Evolutionary conservation across 2,888 invertebrate genomes (phyloP).

Genomic region (Acronicta alni): DNA sequence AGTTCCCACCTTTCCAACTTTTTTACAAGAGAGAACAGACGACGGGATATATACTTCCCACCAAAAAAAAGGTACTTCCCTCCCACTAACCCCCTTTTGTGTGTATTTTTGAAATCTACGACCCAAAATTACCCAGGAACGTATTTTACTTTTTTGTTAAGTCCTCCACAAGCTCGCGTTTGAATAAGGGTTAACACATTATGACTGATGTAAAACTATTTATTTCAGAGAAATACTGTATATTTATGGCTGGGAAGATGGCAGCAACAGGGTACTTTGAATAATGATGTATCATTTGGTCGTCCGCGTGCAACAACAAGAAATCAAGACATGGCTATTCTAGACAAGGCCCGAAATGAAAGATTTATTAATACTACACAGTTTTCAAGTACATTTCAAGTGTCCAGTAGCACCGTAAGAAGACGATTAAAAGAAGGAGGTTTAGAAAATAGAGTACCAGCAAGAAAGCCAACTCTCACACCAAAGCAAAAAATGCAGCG

Average conservation of each 20-base stretch:
- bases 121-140: too few relatives aligned
- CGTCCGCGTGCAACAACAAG: conserved; percentile 7
- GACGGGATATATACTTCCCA: too few relatives aligned
- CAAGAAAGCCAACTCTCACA: conserved; percentile 9
- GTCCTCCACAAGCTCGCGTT: too few relatives aligned
- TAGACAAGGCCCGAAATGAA: conserved; percentile 1
- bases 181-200: too few relatives aligned
- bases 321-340: conserved; percentile 6
- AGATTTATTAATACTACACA: conserved; percentile 5
- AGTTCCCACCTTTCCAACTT: too few relatives aligned
- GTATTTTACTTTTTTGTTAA: too few relatives aligned
- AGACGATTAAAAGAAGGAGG: conserved; percentile 14
- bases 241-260: background rate
- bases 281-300: background rate
- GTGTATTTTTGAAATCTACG: too few relatives aligned
- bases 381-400: background rate
- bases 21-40: too few relatives aligned
- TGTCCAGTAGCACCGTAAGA: conserved; percentile 11
- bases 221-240: background rate
- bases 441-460: conserved; percentile 13
- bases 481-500: conserved; percentile 3
- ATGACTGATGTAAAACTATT: background rate
- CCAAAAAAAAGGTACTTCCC: too few relatives aligned
- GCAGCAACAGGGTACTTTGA: background rate
- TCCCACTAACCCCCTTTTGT: too few relatives aligned